Evolutionary conservation across 1,140 invertebrate species (phyloP).

Genomic region (Adelges cooleyi): DNA sequence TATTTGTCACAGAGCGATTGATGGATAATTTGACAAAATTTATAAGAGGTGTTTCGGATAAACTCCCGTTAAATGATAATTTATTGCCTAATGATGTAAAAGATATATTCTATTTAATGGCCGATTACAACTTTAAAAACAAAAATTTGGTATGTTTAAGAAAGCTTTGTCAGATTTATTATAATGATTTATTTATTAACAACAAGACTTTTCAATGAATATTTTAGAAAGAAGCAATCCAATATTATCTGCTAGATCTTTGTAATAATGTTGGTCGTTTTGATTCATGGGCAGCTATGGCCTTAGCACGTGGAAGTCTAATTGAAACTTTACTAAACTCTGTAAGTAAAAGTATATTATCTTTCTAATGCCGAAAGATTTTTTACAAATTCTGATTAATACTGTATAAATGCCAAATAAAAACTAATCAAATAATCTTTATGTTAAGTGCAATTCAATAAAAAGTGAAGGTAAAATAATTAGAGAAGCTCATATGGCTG

Average conservation of each 20-base stretch:
- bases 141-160: constrained; percentile 49
- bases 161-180: not conserved
- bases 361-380: too few relatives aligned
- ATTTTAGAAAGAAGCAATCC: constrained; percentile 50
- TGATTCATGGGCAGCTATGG: constrained; percentile 85
- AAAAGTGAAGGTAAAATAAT: constrained; percentile 56
- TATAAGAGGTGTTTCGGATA: constrained; percentile 48
- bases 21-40: constrained; percentile 50
- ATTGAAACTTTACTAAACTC: constrained; percentile 73
- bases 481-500: constrained; percentile 52
- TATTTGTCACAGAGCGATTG: constrained; percentile 20
- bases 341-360: constrained; percentile 29
- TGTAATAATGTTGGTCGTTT: constrained; percentile 63
- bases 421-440: not conserved
- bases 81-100: constrained; percentile 45
- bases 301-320: constrained; percentile 64
- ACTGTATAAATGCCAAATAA: not conserved
- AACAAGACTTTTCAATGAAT: not conserved
- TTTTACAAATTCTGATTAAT: constrained; percentile 1
- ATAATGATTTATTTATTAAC: not conserved
- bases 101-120: constrained; percentile 77
- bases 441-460: constrained; percentile 40
- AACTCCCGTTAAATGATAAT: constrained; percentile 42
- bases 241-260: constrained; percentile 73
- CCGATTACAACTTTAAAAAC: constrained; percentile 86